Evolutionary conservation across 2,113 vertebrate species (phyloP).

Genomic region (Acanthisitta chloris): DNA sequence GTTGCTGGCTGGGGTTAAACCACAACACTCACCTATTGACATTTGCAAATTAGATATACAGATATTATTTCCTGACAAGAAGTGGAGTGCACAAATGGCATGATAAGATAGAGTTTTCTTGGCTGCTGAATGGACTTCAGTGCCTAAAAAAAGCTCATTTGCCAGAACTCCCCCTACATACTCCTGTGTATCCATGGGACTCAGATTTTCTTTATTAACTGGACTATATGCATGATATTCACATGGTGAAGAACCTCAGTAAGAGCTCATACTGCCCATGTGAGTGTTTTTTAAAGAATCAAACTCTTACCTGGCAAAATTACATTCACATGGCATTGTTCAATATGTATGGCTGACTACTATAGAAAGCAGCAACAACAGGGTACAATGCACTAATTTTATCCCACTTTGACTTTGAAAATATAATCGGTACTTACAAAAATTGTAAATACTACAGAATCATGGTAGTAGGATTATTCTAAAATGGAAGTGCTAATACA

Average conservation of each 20-base stretch:
- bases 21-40: not conserved
- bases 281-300: slow-evolving; percentile 73
- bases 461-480: slow-evolving; percentile 72
- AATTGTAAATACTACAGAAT: slow-evolving; percentile 78
- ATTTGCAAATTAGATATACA: slow-evolving; percentile 5
- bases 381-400: slow-evolving; percentile 77
- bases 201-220: slow-evolving; percentile 61
- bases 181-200: not conserved
- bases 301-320: slow-evolving; percentile 76
- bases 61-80: not conserved
- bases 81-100: not conserved
- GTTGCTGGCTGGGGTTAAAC: not conserved
- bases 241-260: slow-evolving; percentile 61
- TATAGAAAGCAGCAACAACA: slow-evolving; percentile 66
- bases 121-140: not conserved
- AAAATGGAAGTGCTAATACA: slow-evolving; percentile 73
- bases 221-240: slow-evolving; percentile 55
- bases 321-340: slow-evolving; percentile 73
- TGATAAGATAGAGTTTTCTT: not conserved
- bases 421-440: slow-evolving; percentile 76
- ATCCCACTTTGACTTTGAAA: slow-evolving; percentile 78
- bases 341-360: slow-evolving; percentile 68
- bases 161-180: not conserved
- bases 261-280: slow-evolving; percentile 62
- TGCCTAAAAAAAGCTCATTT: not conserved